These are phyloP conservation scores for Rhopalosiphum padi DNA, from an alignment of 1,140 invertebrate species.

Conservation along the genomic window DNA sequence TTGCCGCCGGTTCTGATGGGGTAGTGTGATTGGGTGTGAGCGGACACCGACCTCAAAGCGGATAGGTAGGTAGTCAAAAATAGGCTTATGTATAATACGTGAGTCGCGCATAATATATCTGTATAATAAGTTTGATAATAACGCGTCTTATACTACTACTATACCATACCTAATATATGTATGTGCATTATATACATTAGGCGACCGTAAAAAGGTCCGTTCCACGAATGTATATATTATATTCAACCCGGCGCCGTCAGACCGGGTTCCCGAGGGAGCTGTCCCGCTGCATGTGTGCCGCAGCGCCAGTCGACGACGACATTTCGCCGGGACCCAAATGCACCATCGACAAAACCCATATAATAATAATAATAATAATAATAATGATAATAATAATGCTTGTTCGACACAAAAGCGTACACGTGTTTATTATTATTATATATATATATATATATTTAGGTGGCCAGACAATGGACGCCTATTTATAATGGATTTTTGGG, in stretches of 20 bases:
- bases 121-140: too few relatives aligned
- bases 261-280: not conserved
- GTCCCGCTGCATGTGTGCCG: not conserved
- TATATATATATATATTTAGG: not conserved
- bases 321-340: not conserved
- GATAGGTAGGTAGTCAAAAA: not conserved
- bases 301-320: not conserved
- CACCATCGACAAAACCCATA: not conserved
- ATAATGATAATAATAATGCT: not conserved
- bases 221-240: constrained; percentile 1
- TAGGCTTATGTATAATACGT: not conserved
- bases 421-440: constrained; percentile 29
- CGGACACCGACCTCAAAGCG: not conserved
- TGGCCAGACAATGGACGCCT: constrained; percentile 48
- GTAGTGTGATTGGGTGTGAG: too few relatives aligned
- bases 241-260: not conserved
- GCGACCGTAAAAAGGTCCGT: not conserved
- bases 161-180: too few relatives aligned
- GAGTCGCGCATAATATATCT: too few relatives aligned
- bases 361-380: constrained; percentile 1
- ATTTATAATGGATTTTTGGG: constrained; percentile 52
- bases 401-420: constrained; percentile 23
- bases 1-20: not conserved
- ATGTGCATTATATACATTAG: not conserved
- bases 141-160: not conserved